These are phyloP conservation scores for Setipinna tenuifilis DNA, from an alignment of 2,797 vertebrate genomes.

Conservation along the genomic window DNA sequence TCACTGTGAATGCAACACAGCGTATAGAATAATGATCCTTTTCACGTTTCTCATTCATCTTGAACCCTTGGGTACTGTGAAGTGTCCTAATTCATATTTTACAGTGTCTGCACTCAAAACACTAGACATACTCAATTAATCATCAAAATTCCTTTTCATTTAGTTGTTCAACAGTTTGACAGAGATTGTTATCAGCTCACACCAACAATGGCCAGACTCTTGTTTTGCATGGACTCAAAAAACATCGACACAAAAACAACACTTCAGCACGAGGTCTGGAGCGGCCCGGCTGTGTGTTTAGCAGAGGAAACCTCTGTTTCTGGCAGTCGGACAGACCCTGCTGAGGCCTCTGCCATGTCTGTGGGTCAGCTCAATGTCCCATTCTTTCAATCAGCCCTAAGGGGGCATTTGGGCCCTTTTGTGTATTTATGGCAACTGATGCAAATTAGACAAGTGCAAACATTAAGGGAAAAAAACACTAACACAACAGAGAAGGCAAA, in stretches of 20 bases:
- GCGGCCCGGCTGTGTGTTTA: constrained; percentile 19
- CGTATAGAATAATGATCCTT: constrained; percentile 1
- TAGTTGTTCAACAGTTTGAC: background rate
- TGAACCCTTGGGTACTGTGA: background rate
- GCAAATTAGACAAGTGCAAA: constrained; percentile 60
- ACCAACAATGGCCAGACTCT: constrained; percentile 3
- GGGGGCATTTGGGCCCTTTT: constrained; percentile 54
- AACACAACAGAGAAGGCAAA: background rate
- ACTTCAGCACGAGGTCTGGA: constrained; percentile 16
- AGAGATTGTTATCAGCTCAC: constrained; percentile 8
- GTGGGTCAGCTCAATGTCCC: constrained; percentile 47
- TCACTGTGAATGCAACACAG: constrained; percentile 2
- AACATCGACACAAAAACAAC: background rate
- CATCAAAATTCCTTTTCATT: background rate
- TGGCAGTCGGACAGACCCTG: constrained; percentile 49
- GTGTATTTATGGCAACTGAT: constrained; percentile 59
- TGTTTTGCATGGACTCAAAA: background rate
- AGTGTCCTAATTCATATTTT: constrained; percentile 11
- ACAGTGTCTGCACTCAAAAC: constrained; percentile 4
- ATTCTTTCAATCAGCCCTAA: constrained; percentile 45
- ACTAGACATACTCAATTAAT: constrained; percentile 20
- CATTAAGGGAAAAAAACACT: constrained; percentile 26
- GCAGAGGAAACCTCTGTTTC: constrained; percentile 34
- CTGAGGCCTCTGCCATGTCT: constrained; percentile 47
- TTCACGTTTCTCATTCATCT: constrained; percentile 13